Evolutionary conservation across 2,113 vertebrate genomes (phyloP).

Genomic region (Paraplagusia blochii): DNA sequence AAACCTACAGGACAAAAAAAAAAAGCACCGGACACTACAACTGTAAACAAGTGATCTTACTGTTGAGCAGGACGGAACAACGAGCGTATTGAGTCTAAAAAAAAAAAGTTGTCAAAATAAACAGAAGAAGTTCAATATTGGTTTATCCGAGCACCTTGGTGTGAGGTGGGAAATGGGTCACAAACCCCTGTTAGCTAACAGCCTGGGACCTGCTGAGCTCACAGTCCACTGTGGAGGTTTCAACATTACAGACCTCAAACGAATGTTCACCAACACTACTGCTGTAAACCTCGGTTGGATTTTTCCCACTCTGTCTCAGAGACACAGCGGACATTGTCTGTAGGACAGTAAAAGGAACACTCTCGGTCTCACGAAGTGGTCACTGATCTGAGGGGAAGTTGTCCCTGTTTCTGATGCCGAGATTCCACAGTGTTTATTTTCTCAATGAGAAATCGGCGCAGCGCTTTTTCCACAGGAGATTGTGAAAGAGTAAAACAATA

Average conservation of each 20-base stretch:
- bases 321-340: background rate
- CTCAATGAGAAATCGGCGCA: conserved; percentile 48
- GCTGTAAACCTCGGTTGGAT: background rate
- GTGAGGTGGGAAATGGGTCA: conserved; percentile 9
- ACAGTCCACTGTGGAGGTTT: conserved; percentile 9
- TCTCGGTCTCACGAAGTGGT: conserved; percentile 56
- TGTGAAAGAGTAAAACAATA: conserved; percentile 64
- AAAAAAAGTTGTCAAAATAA: conserved; percentile 13
- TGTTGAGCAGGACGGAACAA: background rate
- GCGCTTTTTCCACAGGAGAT: conserved; percentile 44
- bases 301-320: background rate
- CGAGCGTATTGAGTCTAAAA: background rate
- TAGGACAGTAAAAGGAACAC: conserved; percentile 67
- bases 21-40: background rate
- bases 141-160: conserved; percentile 24
- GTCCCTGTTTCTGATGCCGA: conserved; percentile 60
- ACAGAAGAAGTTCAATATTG: conserved; percentile 30
- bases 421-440: conserved; percentile 72
- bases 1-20: background rate
- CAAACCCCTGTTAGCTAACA: conserved; percentile 8
- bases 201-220: conserved; percentile 10
- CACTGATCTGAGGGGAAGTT: conserved; percentile 63
- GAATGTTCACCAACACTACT: background rate
- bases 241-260: conserved; percentile 9
- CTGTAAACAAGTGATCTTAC: background rate